Conservation (phyloP, 1,140 invertebrate species). For the Mactra quadrangularis region DNA sequence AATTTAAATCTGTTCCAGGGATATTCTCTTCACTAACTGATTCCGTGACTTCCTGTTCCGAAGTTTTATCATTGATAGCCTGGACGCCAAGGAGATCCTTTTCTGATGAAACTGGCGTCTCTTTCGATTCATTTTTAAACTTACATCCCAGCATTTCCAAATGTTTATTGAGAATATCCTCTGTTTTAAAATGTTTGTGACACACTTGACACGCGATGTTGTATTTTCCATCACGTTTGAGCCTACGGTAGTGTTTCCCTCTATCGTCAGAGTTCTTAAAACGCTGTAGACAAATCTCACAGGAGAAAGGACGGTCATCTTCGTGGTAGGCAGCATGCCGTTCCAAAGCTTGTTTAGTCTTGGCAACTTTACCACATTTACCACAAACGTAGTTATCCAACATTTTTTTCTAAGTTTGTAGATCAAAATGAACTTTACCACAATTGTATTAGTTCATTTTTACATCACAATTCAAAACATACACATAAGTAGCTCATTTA, state of each 20-base stretch:
- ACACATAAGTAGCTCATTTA: too few species aligned
- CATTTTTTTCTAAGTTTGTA: slow-evolving; percentile 12
- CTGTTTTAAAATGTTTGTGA: slow-evolving; percentile 59
- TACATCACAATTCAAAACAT: too few species aligned
- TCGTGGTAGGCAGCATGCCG: slow-evolving; percentile 56
- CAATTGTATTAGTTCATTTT: too few species aligned
- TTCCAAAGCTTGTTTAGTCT: slow-evolving; percentile 53
- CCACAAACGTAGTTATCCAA: slow-evolving; percentile 34
- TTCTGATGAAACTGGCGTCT: neutral
- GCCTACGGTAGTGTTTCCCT: slow-evolving; percentile 52
- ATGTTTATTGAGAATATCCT: slow-evolving; percentile 35
- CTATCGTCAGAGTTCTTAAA: slow-evolving; percentile 57
- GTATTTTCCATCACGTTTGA: slow-evolving; percentile 49
- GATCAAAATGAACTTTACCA: neutral
- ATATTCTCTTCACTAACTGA: neutral
- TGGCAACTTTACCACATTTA: slow-evolving; percentile 56
- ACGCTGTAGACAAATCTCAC: slow-evolving; percentile 48
- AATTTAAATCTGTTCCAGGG: slow-evolving; percentile 6
- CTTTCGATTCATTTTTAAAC: too few species aligned
- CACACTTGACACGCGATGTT: slow-evolving; percentile 39
- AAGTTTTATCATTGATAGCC: too few species aligned
- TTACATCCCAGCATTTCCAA: slow-evolving; percentile 49
- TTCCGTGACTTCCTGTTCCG: neutral
- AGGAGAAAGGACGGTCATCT: slow-evolving; percentile 46
- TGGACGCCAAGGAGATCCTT: neutral